A percentile compares a stretch with the other conserved stretches of the same genome.
Conservation (phyloP, 1,140 invertebrate genomes). For the Aphaenogaster ashmeadi region DNA sequence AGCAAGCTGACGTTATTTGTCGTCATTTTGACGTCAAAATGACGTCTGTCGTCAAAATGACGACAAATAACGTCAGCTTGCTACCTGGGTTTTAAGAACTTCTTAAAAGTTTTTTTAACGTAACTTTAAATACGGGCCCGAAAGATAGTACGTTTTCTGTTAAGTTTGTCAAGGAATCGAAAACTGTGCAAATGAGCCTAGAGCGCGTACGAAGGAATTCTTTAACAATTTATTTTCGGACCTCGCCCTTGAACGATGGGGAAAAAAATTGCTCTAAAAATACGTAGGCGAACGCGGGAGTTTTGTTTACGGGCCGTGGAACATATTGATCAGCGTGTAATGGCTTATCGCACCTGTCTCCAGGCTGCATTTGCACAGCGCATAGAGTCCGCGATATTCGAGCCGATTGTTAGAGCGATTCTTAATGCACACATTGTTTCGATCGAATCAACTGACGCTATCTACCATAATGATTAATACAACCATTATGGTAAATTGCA, state of each 20-base stretch:
- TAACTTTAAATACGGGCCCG: background rate
- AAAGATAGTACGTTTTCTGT: background rate
- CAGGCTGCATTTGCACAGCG: background rate
- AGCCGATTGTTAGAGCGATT: background rate
- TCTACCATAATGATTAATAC: background rate
- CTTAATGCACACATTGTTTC: background rate
- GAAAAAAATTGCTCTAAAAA: constrained; percentile 56
- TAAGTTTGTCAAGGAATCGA: constrained; percentile 19
- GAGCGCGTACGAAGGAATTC: constrained; percentile 27
- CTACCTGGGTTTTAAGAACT: too few relatives aligned
- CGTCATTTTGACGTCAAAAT: too few relatives aligned
- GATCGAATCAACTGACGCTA: constrained; percentile 1
- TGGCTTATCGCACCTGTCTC: constrained; percentile 2
- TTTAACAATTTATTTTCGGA: constrained; percentile 57
- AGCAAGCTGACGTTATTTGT: too few relatives aligned
- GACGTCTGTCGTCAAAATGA: too few relatives aligned
- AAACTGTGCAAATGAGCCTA: constrained; percentile 2
- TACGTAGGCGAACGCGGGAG: constrained; percentile 25
- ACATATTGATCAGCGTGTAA: constrained; percentile 53
- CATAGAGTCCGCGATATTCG: background rate
- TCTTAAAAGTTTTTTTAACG: background rate
- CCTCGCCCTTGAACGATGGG: background rate
- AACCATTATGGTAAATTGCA: background rate
- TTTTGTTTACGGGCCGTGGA: constrained; percentile 28
- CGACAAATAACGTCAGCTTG: too few relatives aligned